Conservation (phyloP, 2,888 invertebrate species). For the Ichneumon xanthorius region DNA sequence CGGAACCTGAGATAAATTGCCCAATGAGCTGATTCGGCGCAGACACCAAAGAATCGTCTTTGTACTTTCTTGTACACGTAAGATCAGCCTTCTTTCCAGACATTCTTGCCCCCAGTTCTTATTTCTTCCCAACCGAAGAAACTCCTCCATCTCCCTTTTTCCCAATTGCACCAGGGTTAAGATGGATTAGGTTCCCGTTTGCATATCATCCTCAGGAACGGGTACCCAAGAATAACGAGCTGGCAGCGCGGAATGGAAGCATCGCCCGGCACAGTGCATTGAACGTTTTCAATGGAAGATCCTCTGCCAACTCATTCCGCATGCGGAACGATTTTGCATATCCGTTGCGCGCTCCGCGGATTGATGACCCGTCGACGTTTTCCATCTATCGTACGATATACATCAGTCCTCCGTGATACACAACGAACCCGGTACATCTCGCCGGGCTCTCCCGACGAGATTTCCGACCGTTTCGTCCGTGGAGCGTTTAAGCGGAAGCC, state of each 20-base stretch:
- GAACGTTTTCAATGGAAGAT: constrained; percentile 44
- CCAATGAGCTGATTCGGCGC: too few relatives aligned
- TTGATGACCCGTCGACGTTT: constrained; percentile 63
- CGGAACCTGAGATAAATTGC: too few relatives aligned
- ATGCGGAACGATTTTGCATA: constrained; percentile 67
- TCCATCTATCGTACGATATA: constrained; percentile 29
- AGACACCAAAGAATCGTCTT: too few relatives aligned
- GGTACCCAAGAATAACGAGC: not conserved
- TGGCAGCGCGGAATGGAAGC: not conserved
- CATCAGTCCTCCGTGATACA: not conserved
- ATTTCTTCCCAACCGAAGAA: not conserved
- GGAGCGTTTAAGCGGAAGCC: constrained; percentile 55
- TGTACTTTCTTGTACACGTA: not conserved
- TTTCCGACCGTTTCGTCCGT: constrained; percentile 35
- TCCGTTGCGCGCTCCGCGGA: constrained; percentile 57
- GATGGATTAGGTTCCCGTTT: constrained; percentile 26
- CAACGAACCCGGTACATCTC: too few relatives aligned
- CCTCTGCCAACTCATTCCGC: constrained; percentile 60
- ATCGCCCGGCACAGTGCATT: not conserved
- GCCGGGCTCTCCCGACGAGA: not conserved
- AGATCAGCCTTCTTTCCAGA: not conserved
- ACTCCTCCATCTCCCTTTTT: not conserved
- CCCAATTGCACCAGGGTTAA: not conserved
- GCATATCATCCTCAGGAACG: constrained; percentile 5
- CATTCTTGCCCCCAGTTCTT: not conserved